Evolutionary conservation across 2,888 invertebrate species (phyloP).

Genomic region (Creontiades dilutus): DNA sequence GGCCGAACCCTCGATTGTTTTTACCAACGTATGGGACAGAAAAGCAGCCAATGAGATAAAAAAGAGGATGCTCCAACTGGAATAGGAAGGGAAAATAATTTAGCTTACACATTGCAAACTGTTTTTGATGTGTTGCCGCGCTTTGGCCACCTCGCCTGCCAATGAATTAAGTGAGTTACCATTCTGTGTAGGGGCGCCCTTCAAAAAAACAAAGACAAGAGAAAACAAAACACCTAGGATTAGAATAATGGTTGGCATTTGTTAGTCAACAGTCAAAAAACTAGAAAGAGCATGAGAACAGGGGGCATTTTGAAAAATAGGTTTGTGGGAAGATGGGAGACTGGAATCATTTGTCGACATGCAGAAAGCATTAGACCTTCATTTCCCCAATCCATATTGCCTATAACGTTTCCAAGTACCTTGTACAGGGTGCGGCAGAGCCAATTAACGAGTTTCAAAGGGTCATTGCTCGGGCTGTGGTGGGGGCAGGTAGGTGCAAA

Average conservation of each 20-base stretch:
- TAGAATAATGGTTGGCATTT: slow-evolving; percentile 43
- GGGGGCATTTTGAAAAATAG: slow-evolving; percentile 28
- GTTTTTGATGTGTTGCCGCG: slow-evolving; percentile 88
- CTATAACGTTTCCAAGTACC: too few species aligned
- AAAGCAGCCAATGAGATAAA: slow-evolving; percentile 6
- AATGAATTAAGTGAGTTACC: slow-evolving; percentile 80
- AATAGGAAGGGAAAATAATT: slow-evolving; percentile 1
- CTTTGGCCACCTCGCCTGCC: slow-evolving; percentile 92
- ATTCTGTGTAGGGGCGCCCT: slow-evolving; percentile 69
- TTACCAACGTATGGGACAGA: background rate
- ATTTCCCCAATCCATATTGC: too few species aligned
- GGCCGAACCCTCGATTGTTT: background rate
- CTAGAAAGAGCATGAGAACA: background rate
- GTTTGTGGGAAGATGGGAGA: background rate
- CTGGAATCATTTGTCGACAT: too few species aligned
- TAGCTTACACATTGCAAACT: slow-evolving; percentile 81
- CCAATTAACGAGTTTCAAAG: too few species aligned
- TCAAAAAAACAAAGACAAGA: slow-evolving; percentile 72
- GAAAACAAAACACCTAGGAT: slow-evolving; percentile 71
- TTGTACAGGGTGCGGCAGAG: too few species aligned
- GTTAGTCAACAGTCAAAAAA: slow-evolving; percentile 65
- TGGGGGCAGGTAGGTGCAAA: too few species aligned
- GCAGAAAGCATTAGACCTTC: too few species aligned
- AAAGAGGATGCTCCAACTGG: slow-evolving; percentile 23
- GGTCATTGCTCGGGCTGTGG: too few species aligned